Evolutionary conservation across 2,888 invertebrate genomes (phyloP), one percentile per base, ranked within the genome.

Genomic region (Acronicta alni): DNA sequence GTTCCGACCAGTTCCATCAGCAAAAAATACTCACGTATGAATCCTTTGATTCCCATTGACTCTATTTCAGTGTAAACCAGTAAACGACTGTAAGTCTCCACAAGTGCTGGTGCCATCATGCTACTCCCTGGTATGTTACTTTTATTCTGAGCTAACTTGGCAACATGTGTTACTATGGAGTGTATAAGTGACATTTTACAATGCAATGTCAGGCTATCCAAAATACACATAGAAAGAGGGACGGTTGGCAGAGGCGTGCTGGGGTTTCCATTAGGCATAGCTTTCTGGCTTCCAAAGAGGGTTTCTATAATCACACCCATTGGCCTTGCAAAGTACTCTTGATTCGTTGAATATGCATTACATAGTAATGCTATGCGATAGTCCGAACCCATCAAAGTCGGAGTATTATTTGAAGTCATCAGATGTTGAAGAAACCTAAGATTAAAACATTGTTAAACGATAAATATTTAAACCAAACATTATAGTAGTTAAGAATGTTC

Each of bases 61-160:
- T 99, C 99, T 54, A 99, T 99, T 94, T 99, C 99, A 9, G 98
- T 98, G 83, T 99, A 99, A 0, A 99, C 98, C 51, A 99, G 91
- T 15, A 99, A 92, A 49, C 99, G 95, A 59, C 98, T 98, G 92
- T 99, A 99, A 0, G 99, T 99, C 91, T 99, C 99, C 0, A 99
- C 97, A 0, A 99, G 91, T 0, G 99, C 99, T 0, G 99, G 99
- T 0, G 98, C 97, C 83, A 98, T 95, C 89, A 93, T 94, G 56
- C 87, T 92, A 44, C 89, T 92, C 0, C 94, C 93, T 0, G 98
- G 97, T 84, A 97, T 95, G 53, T 96, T 97, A 0, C 97, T 96
- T 86, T 98, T 98, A 32, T 97, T 96, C 84, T 98, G 98, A 0
- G 98, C 98, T 75, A 98, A 95, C 84, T 98, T 98, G 37, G 98